A percentile compares a stretch with the other conserved stretches of the same genome.
Evolutionary conservation across 2,797 vertebrate species (phyloP).

Genomic region (Myoxocephalus aenaeus): DNA sequence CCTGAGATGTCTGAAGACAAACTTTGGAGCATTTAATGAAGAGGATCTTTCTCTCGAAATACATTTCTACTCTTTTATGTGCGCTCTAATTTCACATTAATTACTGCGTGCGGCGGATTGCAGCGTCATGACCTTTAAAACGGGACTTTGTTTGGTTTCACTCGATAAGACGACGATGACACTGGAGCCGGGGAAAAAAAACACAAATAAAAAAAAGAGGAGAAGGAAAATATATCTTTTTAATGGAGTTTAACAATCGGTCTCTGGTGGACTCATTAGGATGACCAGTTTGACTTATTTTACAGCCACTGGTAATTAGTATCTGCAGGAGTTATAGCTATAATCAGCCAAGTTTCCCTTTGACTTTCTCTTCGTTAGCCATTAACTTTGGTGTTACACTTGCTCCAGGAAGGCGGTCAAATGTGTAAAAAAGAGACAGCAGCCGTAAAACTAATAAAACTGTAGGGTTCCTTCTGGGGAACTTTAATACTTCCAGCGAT

Average conservation of each 20-base stretch:
- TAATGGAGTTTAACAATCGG: constrained; percentile 84
- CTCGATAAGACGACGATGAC: constrained; percentile 72
- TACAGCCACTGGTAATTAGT: constrained; percentile 88
- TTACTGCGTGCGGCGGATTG: constrained; percentile 56
- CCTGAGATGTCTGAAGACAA: neutral
- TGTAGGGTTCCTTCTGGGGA: constrained; percentile 84
- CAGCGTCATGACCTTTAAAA: constrained; percentile 81
- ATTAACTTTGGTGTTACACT: constrained; percentile 79
- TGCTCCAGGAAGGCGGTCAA: constrained; percentile 79
- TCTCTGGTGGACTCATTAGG: constrained; percentile 88
- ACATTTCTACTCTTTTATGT: constrained; percentile 41
- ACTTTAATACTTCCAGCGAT: constrained; percentile 84
- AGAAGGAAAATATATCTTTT: constrained; percentile 83
- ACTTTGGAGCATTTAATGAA: constrained; percentile 42
- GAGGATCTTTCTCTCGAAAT: neutral
- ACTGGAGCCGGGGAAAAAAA: constrained; percentile 47
- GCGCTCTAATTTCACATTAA: constrained; percentile 63
- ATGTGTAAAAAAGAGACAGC: constrained; percentile 79
- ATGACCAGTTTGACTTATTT: constrained; percentile 87
- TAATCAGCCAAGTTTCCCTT: constrained; percentile 84
- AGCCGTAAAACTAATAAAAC: constrained; percentile 86
- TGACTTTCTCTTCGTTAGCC: constrained; percentile 79
- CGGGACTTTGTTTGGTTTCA: constrained; percentile 76
- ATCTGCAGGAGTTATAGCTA: constrained; percentile 84
- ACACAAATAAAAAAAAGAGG: constrained; percentile 76